These are phyloP conservation scores for Cryptoleucopteryx plumbea DNA, from an alignment of 2,113 vertebrate species.

Conservation along the genomic window DNA sequence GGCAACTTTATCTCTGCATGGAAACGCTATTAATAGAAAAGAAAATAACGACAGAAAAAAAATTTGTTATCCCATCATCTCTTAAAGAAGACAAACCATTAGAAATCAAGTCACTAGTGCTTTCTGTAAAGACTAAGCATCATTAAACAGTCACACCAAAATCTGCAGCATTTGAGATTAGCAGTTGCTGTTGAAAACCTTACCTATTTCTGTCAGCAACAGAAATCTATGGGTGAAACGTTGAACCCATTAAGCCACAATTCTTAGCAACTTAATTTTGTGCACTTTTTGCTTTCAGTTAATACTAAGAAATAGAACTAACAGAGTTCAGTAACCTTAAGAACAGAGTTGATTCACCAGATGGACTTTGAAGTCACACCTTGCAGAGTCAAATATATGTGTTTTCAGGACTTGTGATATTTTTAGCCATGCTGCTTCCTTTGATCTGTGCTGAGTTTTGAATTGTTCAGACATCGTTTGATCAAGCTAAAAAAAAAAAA, in stretches of 20 bases:
- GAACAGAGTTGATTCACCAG: neutral
- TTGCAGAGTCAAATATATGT: neutral
- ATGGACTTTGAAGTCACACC: constrained; percentile 17
- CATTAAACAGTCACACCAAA: neutral
- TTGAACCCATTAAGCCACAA: neutral
- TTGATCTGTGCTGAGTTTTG: neutral
- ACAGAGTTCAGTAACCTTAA: neutral
- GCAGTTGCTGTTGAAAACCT: neutral
- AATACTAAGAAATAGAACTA: neutral
- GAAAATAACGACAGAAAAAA: neutral
- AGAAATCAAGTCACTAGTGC: neutral
- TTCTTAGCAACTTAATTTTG: neutral
- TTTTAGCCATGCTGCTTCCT: neutral
- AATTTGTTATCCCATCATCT: neutral
- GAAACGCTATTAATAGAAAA: neutral
- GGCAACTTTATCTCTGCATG: neutral
- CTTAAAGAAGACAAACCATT: neutral
- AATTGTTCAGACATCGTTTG: neutral
- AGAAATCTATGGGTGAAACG: neutral
- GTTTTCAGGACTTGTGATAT: neutral
- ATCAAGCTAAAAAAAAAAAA: neutral
- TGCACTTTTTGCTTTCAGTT: neutral
- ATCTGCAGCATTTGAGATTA: neutral
- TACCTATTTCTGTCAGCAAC: neutral
- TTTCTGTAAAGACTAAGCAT: neutral